A percentile compares a stretch with the other conserved stretches of the same genome.
These are phyloP conservation scores for Heliconius cydno DNA, from an alignment of 2,888 invertebrate species.

Conservation along the genomic window DNA sequence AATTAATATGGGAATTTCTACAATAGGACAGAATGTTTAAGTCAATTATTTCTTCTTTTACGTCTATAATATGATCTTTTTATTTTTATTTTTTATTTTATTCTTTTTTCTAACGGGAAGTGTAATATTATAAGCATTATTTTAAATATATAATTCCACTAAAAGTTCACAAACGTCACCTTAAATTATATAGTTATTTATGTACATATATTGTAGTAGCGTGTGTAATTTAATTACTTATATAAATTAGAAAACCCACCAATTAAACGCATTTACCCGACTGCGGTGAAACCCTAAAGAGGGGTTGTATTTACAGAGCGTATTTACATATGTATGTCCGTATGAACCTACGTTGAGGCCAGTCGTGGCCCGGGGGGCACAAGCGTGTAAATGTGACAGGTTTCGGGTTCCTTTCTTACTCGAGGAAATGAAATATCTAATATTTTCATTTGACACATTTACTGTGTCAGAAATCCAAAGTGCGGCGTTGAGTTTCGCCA, in stretches of 20 bases:
- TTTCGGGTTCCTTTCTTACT: no score
- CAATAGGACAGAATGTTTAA: not conserved
- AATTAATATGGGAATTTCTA: conserved; percentile 29
- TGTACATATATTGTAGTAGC: not conserved
- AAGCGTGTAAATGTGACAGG: no score
- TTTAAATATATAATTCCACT: not conserved
- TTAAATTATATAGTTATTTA: not conserved
- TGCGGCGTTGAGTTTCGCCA: not conserved
- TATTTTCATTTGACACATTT: not conserved
- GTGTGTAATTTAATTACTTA: not conserved
- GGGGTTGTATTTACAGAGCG: no score
- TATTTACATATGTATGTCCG: no score
- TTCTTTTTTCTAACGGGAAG: no score
- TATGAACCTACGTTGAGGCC: no score
- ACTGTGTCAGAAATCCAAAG: not conserved
- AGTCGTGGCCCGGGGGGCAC: no score
- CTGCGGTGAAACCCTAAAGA: no score
- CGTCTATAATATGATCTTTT: not conserved
- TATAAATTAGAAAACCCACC: not conserved
- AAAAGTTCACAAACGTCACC: not conserved
- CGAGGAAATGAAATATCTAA: no score
- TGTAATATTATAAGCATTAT: not conserved
- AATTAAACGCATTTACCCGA: not conserved
- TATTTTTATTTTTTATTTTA: no score
- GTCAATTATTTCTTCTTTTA: not conserved